Evolutionary conservation across 2,888 invertebrate species (phyloP).

Genomic region (Leptinotarsa haldemani): DNA sequence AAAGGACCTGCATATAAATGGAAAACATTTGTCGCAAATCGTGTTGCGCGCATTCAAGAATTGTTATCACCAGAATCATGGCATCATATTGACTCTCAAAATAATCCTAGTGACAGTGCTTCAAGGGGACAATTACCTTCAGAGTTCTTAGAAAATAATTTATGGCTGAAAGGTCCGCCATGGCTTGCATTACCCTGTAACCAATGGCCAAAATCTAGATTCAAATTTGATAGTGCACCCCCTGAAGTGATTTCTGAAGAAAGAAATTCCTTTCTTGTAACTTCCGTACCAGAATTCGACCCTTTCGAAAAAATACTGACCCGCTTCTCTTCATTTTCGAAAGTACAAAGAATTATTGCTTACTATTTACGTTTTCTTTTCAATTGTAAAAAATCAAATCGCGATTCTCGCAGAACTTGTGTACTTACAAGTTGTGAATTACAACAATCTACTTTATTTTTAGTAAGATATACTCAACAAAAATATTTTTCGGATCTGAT

Average conservation of each 20-base stretch:
- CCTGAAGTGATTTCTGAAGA: background rate
- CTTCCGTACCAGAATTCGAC: background rate
- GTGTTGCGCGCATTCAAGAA: background rate
- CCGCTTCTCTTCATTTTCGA: background rate
- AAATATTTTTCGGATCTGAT: background rate
- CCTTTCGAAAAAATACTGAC: slow-evolving; percentile 3
- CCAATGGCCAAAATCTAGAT: background rate
- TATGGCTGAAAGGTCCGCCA: background rate
- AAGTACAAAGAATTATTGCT: slow-evolving; percentile 1
- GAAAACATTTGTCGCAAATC: background rate
- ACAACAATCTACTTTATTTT: too few species aligned
- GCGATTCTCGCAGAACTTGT: too few species aligned
- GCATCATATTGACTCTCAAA: background rate
- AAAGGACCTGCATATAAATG: background rate
- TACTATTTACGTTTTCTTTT: background rate
- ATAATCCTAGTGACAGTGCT: background rate
- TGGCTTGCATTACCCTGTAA: background rate
- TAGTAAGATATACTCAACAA: too few species aligned
- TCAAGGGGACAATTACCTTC: background rate
- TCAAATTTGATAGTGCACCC: background rate
- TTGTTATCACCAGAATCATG: background rate
- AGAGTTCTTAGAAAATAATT: background rate
- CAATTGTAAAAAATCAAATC: too few species aligned
- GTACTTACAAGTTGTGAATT: too few species aligned
- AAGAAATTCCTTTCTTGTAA: background rate